Evolutionary conservation across 1,140 invertebrate species (phyloP), one percentile per base, ranked within the genome.

Genomic region (Atopsyche davidsoni): DNA sequence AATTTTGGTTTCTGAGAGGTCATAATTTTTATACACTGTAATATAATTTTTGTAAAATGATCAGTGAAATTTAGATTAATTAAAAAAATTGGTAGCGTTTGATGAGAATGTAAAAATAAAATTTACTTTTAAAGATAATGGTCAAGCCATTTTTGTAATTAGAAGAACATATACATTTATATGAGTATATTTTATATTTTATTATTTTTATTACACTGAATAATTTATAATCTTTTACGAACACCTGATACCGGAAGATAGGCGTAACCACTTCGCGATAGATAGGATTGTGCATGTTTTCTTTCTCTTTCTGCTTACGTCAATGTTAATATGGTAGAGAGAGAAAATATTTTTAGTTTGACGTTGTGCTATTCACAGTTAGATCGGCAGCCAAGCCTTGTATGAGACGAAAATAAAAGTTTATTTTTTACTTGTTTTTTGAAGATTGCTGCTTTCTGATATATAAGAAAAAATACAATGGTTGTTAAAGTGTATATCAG

Each of bases 401-500:
- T 51, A 45, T 51, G 42, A 43, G 48, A 51, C 48, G 32, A 38
- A 51, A 51, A 51, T 51, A 51, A 51, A 51, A 51, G 48, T 51
- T 44, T 51, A 51, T 51, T 51, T 51, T 51, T 51, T 51, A 44
- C 48, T 51, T 44, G 40, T 51, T 51, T 51, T 46, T 44, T 51
- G 41, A 24, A 44, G 47, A 42, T 43, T 35, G 28, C 36, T 22
- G 21, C 40, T 51, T 25, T 36, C 21, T 32, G 22, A 51, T 36
- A 22, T 24, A 22, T 18, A 44, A 51, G 31, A 44, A 28, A 43
- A 35, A 36, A 36, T 17, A 47, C 46, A 72, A 92, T 92, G 89
- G 87, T 85, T 65, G 81, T 92, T 56, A 92, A 90, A 80, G 80
- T 92, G 55, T 92, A 88, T 70, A 79, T 91, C 67, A 90, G 88